Percentiles rank a stretch among this genome's conserved stretches.
These are phyloP conservation scores for Chymomyza amoena DNA, from an alignment of 2,888 invertebrate genomes.

Conservation along the genomic window DNA sequence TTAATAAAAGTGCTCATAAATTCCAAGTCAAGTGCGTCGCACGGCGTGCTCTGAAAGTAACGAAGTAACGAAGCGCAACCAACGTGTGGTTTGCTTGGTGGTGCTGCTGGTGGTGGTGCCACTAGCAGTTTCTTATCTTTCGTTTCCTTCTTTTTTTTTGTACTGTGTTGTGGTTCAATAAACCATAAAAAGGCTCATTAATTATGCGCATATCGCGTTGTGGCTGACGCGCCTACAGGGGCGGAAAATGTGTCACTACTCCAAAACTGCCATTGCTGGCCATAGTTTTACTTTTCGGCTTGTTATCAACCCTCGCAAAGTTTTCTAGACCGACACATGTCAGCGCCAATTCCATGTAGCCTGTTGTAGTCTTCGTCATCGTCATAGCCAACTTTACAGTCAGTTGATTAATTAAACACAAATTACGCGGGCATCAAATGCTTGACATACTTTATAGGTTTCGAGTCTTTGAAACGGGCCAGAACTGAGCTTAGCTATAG, in stretches of 20 bases:
- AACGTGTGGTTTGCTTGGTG: constrained; percentile 21
- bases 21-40: constrained; percentile 75
- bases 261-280: constrained; percentile 16
- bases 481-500: constrained; percentile 54
- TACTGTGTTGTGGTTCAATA: constrained; percentile 74
- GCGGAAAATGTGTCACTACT: constrained; percentile 67
- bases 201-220: constrained; percentile 75
- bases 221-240: constrained; percentile 58
- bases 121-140: constrained; percentile 50
- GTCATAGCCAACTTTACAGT: constrained; percentile 46
- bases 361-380: constrained; percentile 28
- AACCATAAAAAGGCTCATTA: constrained; percentile 78
- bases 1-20: constrained; percentile 73
- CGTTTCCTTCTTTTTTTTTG: neutral
- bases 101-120: constrained; percentile 31
- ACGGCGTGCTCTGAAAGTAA: constrained; percentile 38
- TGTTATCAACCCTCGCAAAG: constrained; percentile 60
- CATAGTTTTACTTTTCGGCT: constrained; percentile 11
- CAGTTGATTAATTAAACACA: constrained; percentile 59
- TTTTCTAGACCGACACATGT: constrained; percentile 57
- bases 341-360: constrained; percentile 53
- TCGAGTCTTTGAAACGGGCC: neutral
- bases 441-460: constrained; percentile 71
- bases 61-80: constrained; percentile 76
- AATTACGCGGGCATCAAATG: constrained; percentile 76